phyloP scores from a whole-genome alignment of 2,797 vertebrate genomes.

The Semaprochilodus insignis region DNA sequence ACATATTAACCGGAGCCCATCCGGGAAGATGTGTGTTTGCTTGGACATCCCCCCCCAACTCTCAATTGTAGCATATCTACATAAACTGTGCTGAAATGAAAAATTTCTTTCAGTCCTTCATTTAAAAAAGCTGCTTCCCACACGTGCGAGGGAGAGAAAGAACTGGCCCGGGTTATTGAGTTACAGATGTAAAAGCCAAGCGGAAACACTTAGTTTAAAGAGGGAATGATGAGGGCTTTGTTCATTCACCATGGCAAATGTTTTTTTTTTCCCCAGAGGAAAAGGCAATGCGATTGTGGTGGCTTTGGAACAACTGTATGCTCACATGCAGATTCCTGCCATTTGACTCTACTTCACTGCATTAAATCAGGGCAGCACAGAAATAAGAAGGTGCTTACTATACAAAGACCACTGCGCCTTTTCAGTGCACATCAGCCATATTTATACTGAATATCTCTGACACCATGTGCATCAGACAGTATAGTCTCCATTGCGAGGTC shows the following conservation, averaged over 20 bases:
- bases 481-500: constrained; percentile 12
- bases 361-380: neutral
- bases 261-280: constrained; percentile 12
- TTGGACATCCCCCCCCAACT: neutral
- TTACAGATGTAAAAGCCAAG: neutral
- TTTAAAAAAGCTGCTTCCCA: neutral
- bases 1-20: neutral
- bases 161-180: neutral
- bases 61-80: neutral
- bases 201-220: constrained; percentile 17
- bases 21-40: neutral
- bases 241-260: constrained; percentile 19
- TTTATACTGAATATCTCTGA: constrained; percentile 22
- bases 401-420: neutral
- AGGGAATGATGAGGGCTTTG: constrained; percentile 16
- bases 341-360: neutral
- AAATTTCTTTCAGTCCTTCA: neutral
- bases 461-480: constrained; percentile 15
- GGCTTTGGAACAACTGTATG: constrained; percentile 15
- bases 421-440: neutral
- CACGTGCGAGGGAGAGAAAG: neutral
- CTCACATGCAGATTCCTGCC: constrained; percentile 5
- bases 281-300: constrained; percentile 17
- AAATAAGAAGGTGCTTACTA: neutral
- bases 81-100: neutral